Evolutionary conservation across 2,888 invertebrate species (phyloP), one percentile per base, ranked within the genome.

Genomic region (Tetranychus truncatus): DNA sequence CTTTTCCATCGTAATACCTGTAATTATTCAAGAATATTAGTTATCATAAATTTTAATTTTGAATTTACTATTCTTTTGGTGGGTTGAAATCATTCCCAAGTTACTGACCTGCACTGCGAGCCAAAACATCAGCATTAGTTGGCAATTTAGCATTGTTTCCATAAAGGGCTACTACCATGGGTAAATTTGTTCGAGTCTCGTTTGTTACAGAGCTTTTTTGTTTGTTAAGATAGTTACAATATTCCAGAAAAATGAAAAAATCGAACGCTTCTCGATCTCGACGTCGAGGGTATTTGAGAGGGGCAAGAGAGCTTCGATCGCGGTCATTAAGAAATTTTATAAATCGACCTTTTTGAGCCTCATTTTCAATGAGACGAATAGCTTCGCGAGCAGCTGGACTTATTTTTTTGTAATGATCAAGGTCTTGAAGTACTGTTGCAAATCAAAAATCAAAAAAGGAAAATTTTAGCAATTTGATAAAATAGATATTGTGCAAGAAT

Each of bases 351-450:
- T 88, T 88, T 79, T 89, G 88, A 78, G 95, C 88, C 81, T 94
- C 92, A 66, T 87, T 85, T 83, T 95, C 95, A 78, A 95, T 84
- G 94, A 94, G 95, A 79, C 95, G 89, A 77, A 94, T 95, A 5
- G 92, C 92, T 82, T 94, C 92, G 74, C 95, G 87, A 0, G 93
- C 94, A 78, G 89, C 87, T 78, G 88, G 88, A 80, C 89, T 89
- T 79, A 89, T 89, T 77, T 91, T 89, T 84, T 95, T 95, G 80
- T 92, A 84, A 80, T 91, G 89, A 82, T 95, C 95, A 82, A 95
- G 84, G 78, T 91, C 90, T 80, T 91, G 91, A 76, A 95, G 87
- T 78, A 94, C 94, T 94, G 84, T 18, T 67, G n/a, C n/a, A n/a
- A n/a, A n/a, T n/a, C n/a, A n/a, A 21, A 3, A 67, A 20, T 15